Conservation (phyloP, 2,888 invertebrate genomes). For the Eueremaeus valkanovi region DNA sequence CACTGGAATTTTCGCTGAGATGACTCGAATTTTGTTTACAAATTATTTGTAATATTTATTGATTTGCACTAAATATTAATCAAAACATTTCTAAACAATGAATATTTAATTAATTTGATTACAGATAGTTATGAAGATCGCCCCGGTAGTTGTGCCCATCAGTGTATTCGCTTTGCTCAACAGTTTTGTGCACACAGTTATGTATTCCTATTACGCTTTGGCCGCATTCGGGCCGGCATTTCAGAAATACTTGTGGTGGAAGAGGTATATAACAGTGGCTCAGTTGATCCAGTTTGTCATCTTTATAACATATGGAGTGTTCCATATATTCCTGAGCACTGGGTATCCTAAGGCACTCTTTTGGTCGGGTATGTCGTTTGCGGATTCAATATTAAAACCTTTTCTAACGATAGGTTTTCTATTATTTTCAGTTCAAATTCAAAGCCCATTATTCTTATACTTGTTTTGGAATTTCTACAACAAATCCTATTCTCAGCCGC, state of each 20-base stretch:
- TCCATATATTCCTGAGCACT: conserved; percentile 28
- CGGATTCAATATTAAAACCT: not conserved
- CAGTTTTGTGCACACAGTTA: conserved; percentile 33
- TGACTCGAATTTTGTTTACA: too few relatives aligned
- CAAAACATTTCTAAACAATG: too few relatives aligned
- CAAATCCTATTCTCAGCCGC: not conserved
- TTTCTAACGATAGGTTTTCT: too few relatives aligned
- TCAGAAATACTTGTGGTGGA: conserved; percentile 39
- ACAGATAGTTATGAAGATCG: conserved; percentile 29
- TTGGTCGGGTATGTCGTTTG: conserved; percentile 32
- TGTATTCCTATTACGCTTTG: conserved; percentile 38
- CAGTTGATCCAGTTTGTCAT: conserved; percentile 31
- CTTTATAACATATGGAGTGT: not conserved
- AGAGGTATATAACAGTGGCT: conserved; percentile 35
- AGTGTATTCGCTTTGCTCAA: conserved; percentile 31
- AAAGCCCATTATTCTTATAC: not conserved
- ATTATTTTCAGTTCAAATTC: not conserved
- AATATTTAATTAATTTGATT: not conserved
- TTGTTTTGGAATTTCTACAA: not conserved
- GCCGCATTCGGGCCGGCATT: conserved; percentile 32
- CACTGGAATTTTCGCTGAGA: too few relatives aligned
- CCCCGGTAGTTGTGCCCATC: conserved; percentile 23
- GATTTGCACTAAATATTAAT: too few relatives aligned
- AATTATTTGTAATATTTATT: too few relatives aligned
- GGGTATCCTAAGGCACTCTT: conserved; percentile 33